Conservation (phyloP, 1,140 invertebrate species). For the Polypedilum vanderplanki region DNA sequence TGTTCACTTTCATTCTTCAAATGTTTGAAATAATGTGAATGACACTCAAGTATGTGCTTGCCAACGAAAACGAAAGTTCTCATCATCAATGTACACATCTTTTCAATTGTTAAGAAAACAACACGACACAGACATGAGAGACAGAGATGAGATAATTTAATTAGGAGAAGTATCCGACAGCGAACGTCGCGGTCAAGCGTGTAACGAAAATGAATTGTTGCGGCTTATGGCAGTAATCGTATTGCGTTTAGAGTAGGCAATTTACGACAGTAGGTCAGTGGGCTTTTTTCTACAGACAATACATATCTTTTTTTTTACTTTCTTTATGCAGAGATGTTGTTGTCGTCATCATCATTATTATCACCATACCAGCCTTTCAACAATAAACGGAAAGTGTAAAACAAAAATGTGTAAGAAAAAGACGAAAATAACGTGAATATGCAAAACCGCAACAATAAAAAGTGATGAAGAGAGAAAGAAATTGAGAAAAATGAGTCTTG, state of each 20-base stretch:
- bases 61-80: conserved; percentile 2
- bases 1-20: too few relatives aligned
- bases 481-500: too few relatives aligned
- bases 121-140: conserved; percentile 4
- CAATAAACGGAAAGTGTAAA: not conserved
- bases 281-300: not conserved
- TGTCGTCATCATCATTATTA: conserved; percentile 1
- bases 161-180: conserved; percentile 10
- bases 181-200: not conserved
- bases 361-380: not conserved
- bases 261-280: conserved; percentile 26
- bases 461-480: too few relatives aligned
- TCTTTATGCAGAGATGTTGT: not conserved
- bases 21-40: not conserved
- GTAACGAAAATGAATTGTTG: not conserved
- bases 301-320: not conserved
- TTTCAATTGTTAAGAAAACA: not conserved
- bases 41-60: not conserved
- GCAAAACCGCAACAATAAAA: not conserved
- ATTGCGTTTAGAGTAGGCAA: not conserved
- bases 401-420: not conserved
- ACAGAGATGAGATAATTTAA: conserved; percentile 25
- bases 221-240: not conserved
- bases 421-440: not conserved
- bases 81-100: not conserved